phyloP scores from a whole-genome alignment of 2,797 vertebrate species.

The Helicolenus hilgendorfi region DNA sequence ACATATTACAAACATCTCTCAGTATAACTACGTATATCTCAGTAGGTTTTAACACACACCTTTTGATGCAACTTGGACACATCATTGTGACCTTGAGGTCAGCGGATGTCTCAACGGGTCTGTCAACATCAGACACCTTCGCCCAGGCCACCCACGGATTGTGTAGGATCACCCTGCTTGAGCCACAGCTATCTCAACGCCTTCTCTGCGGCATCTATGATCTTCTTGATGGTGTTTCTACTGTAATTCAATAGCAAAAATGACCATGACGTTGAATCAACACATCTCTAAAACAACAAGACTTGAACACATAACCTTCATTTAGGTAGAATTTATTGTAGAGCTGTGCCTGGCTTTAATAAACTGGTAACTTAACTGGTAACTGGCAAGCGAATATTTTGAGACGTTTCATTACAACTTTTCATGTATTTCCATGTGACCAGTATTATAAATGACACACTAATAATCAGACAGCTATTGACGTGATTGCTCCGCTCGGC shows the following conservation, averaged over 20 bases:
- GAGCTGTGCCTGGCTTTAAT: background rate
- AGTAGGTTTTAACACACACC: too few relatives aligned
- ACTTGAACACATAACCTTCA: background rate
- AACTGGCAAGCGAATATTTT: background rate
- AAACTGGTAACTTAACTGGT: too few relatives aligned
- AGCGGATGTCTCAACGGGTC: background rate
- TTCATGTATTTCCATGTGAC: background rate
- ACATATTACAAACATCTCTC: background rate
- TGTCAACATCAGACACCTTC: too few relatives aligned
- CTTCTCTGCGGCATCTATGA: background rate
- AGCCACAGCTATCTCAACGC: background rate
- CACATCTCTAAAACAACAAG: background rate
- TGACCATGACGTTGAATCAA: background rate
- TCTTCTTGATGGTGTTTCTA: rapidly evolving
- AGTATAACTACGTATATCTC: background rate
- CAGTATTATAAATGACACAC: background rate
- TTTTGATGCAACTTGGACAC: background rate
- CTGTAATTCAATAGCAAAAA: background rate
- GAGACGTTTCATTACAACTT: background rate
- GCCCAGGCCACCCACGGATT: background rate
- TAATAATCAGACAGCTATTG: background rate
- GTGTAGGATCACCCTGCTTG: background rate
- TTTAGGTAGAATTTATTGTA: too few relatives aligned
- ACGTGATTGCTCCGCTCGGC: background rate
- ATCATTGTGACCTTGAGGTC: background rate